phyloP scores from a whole-genome alignment of 2,888 invertebrate genomes.

The Lobophora halterata region DNA sequence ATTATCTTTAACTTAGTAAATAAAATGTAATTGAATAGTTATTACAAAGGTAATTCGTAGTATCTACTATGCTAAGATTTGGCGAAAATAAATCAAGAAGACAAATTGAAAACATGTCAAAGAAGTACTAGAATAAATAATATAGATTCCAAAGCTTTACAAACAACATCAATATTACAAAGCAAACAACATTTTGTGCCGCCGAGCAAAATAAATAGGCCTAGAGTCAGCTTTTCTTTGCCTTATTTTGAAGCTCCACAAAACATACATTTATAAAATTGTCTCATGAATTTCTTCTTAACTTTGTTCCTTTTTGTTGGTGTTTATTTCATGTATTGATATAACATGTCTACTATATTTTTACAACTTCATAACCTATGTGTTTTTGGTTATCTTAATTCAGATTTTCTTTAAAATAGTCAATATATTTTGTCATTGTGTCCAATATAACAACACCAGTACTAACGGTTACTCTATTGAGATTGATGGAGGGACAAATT shows the following conservation, averaged over 20 bases:
- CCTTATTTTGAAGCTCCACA: slow-evolving; percentile 23
- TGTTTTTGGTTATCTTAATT: no score
- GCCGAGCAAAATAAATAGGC: slow-evolving; percentile 32
- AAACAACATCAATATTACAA: slow-evolving; percentile 18
- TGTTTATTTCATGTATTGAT: not conserved
- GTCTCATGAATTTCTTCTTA: not conserved
- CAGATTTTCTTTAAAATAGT: no score
- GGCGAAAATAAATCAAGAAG: no score
- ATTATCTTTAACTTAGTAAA: no score
- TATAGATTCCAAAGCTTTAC: not conserved
- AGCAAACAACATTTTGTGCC: slow-evolving; percentile 21
- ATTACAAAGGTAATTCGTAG: no score
- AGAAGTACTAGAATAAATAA: not conserved
- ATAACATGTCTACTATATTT: not conserved
- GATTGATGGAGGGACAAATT: slow-evolving; percentile 56
- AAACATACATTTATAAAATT: slow-evolving; percentile 7
- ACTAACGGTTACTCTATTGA: slow-evolving; percentile 26
- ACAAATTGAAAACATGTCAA: not conserved
- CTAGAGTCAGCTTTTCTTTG: slow-evolving; percentile 28
- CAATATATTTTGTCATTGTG: slow-evolving; percentile 23
- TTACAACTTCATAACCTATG: not conserved
- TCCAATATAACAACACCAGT: slow-evolving; percentile 13
- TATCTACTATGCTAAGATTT: no score
- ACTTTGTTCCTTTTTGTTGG: not conserved
- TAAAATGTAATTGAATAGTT: no score